These are phyloP conservation scores for Stegostoma tigrinum DNA, from an alignment of 2,113 vertebrate genomes.

Conservation along the genomic window DNA sequence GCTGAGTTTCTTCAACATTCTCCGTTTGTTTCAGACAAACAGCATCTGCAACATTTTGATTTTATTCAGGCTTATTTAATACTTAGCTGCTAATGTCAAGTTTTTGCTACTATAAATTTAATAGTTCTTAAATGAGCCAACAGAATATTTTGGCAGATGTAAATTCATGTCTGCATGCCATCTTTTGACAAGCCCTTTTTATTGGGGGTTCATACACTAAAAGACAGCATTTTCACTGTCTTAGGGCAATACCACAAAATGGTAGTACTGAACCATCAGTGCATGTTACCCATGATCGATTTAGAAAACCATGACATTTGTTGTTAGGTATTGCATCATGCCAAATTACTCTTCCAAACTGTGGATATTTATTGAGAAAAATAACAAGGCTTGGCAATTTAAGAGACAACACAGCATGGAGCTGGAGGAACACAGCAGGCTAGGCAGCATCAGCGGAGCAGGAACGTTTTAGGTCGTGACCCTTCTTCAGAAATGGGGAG, in stretches of 20 bases:
- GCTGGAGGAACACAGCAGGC: too few relatives aligned
- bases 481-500: too few relatives aligned
- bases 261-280: neutral
- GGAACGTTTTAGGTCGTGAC: too few relatives aligned
- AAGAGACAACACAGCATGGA: too few relatives aligned
- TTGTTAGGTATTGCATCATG: neutral
- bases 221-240: neutral
- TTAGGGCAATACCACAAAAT: neutral
- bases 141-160: neutral
- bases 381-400: neutral
- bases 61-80: neutral
- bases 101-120: neutral
- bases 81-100: neutral
- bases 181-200: neutral
- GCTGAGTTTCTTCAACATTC: too few relatives aligned
- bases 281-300: neutral
- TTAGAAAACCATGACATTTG: neutral
- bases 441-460: too few relatives aligned
- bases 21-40: too few relatives aligned
- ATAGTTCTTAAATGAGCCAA: neutral
- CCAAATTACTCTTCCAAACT: neutral
- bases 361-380: neutral
- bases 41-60: too few relatives aligned
- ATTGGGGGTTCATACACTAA: neutral
- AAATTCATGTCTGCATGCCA: neutral